Percentiles rank a stretch among this genome's conserved stretches.
phyloP scores from a whole-genome alignment of 2,797 vertebrate genomes.

The Meda fulgida region DNA sequence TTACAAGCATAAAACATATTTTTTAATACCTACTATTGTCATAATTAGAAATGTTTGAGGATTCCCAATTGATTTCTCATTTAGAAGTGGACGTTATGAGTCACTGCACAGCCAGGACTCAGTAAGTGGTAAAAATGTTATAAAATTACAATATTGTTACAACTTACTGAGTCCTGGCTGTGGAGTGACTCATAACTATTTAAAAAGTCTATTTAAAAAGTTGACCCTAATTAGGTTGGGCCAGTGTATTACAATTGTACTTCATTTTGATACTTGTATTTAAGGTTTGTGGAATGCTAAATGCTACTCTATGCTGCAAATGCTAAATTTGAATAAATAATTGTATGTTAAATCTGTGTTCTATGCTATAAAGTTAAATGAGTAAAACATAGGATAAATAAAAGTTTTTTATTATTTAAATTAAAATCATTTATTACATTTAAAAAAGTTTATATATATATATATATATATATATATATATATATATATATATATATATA shows the following conservation, averaged over 20 bases:
- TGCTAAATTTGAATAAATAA: not conserved
- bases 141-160: too few species aligned
- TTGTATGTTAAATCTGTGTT: not conserved
- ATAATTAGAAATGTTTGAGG: not conserved
- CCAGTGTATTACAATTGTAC: not conserved
- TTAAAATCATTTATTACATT: too few species aligned
- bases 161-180: too few species aligned
- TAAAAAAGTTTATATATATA: too few species aligned
- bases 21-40: not conserved
- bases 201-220: too few species aligned
- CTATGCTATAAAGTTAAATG: not conserved
- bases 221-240: not conserved
- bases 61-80: not conserved
- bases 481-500: too few species aligned
- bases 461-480: too few species aligned
- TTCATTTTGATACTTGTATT: not conserved
- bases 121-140: too few species aligned
- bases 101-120: not conserved
- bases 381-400: not conserved
- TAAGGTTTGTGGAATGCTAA: not conserved
- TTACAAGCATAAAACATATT: not conserved
- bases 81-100: not conserved
- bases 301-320: not conserved
- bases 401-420: too few species aligned
- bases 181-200: too few species aligned